A percentile compares a stretch with the other conserved stretches of the same genome.
These are phyloP conservation scores for Ibidorhyncha struthersii DNA, from an alignment of 2,113 vertebrate species.

Conservation along the genomic window DNA sequence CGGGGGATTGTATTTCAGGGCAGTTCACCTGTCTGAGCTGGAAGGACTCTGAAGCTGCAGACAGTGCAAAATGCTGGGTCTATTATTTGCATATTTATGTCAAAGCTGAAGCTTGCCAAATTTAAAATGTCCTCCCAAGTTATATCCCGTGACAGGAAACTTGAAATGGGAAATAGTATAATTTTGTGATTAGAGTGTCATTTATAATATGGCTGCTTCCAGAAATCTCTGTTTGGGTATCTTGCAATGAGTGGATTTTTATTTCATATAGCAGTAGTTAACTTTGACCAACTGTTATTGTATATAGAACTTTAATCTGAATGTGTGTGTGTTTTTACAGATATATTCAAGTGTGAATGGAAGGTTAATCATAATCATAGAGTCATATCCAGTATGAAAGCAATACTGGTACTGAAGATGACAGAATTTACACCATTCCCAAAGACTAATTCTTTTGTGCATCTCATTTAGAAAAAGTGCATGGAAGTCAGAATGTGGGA, in stretches of 20 bases:
- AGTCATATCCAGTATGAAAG: neutral
- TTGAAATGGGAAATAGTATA: neutral
- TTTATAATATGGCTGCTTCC: neutral
- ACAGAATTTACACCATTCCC: neutral
- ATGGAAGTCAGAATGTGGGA: neutral
- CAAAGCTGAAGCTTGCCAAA: neutral
- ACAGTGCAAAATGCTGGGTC: neutral
- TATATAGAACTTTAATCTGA: neutral
- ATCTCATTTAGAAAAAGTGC: neutral
- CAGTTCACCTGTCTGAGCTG: neutral
- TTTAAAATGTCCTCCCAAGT: neutral
- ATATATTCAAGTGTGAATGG: neutral
- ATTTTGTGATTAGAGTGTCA: neutral
- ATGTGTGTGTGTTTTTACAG: neutral
- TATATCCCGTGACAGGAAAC: neutral
- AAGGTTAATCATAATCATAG: neutral
- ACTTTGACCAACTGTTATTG: neutral
- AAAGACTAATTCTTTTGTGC: neutral
- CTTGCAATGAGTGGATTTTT: neutral
- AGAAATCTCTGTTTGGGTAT: neutral
- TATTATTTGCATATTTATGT: constrained; percentile 4
- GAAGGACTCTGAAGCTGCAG: neutral
- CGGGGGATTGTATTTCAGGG: neutral
- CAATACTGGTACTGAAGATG: neutral
- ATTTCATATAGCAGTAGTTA: neutral